Conservation (phyloP, 2,888 invertebrate genomes). For the Xiphydria camelus region DNA sequence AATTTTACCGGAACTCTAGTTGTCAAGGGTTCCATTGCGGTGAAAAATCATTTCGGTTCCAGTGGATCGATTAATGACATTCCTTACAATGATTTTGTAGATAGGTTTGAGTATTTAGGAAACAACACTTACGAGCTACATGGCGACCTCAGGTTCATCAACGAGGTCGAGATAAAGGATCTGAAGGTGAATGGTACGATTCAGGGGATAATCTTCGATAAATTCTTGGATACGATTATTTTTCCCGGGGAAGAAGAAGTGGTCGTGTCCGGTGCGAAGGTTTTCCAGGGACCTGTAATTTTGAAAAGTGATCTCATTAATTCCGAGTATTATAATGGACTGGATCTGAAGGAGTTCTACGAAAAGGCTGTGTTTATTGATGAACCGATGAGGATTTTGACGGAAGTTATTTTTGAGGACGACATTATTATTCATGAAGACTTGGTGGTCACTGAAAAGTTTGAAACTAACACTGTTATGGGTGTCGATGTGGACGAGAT, state of each 20-base stretch:
- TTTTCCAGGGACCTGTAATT: constrained; percentile 29
- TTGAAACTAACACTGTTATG: constrained; percentile 29
- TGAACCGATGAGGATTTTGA: constrained; percentile 23
- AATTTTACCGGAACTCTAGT: constrained; percentile 31
- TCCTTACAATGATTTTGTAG: constrained; percentile 17
- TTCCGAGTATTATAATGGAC: constrained; percentile 31
- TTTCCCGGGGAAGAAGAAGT: constrained; percentile 23
- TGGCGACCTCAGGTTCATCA: constrained; percentile 28
- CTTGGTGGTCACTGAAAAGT: constrained; percentile 25
- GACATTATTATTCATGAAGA: constrained; percentile 26
- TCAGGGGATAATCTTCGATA: constrained; percentile 23
- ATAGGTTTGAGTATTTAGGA: constrained; percentile 22
- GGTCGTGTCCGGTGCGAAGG: constrained; percentile 30
- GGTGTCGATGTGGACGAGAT: constrained; percentile 33
- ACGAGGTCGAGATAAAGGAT: constrained; percentile 21
- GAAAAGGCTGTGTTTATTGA: constrained; percentile 35
- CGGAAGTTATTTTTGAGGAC: constrained; percentile 31
- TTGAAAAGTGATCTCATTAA: constrained; percentile 28
- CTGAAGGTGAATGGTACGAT: constrained; percentile 25
- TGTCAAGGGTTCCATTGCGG: constrained; percentile 33
- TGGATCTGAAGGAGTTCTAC: constrained; percentile 35
- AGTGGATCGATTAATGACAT: constrained; percentile 32
- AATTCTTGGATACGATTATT: constrained; percentile 31
- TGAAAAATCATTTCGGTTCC: constrained; percentile 29
- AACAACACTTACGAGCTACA: constrained; percentile 23